These are phyloP conservation scores for Gavialis gangeticus DNA, from an alignment of 2,113 vertebrate species.

Conservation along the genomic window DNA sequence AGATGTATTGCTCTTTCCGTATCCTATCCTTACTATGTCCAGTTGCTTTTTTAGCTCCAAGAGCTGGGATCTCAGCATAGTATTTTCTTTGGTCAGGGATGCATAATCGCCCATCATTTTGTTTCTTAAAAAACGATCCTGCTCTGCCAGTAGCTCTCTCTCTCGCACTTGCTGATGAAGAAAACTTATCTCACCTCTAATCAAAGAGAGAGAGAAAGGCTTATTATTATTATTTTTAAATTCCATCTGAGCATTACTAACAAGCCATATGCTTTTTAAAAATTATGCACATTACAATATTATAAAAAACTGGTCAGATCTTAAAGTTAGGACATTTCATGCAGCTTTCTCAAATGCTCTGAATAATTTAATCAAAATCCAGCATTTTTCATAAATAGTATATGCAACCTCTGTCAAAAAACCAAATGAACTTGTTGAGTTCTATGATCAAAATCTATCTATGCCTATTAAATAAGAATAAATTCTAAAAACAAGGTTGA, in stretches of 20 bases:
- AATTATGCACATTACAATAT: background rate
- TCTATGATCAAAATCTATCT: background rate
- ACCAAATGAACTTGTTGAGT: background rate
- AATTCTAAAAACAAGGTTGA: background rate
- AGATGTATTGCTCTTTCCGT: background rate
- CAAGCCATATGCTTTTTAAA: background rate
- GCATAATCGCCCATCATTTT: constrained; percentile 52
- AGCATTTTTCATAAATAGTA: too few relatives aligned
- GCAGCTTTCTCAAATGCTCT: background rate
- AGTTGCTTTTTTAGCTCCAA: constrained; percentile 49
- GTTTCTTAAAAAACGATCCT: constrained; percentile 36
- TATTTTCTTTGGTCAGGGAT: constrained; percentile 38
- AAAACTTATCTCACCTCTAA: constrained; percentile 47
- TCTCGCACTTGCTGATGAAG: constrained; percentile 51
- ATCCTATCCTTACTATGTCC: constrained; percentile 33
- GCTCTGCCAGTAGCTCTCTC: constrained; percentile 30
- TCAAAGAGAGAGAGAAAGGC: background rate
- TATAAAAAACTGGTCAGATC: background rate
- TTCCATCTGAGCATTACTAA: background rate
- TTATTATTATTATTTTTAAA: background rate
- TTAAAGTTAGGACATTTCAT: background rate
- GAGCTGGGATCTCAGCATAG: background rate
- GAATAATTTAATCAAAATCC: background rate
- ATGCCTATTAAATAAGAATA: background rate
- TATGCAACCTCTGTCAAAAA: background rate